These are phyloP conservation scores for Asobara japonica DNA, from an alignment of 1,140 invertebrate genomes.

Conservation along the genomic window DNA sequence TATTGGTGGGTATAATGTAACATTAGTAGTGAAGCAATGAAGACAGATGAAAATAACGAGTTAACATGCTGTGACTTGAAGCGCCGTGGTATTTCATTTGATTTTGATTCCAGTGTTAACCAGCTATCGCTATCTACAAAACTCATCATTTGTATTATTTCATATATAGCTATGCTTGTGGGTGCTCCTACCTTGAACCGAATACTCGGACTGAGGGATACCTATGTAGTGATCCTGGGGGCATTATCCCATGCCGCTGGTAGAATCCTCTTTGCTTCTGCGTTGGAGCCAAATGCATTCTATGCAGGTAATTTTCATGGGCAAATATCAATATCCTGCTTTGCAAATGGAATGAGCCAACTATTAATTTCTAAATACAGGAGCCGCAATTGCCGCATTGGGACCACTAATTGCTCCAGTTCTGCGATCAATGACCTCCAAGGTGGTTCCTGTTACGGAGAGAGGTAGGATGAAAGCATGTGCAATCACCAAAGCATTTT, in stretches of 20 bases:
- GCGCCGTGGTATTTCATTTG: too few species aligned
- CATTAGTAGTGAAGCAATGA: constrained; percentile 17
- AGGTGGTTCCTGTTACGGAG: constrained; percentile 73
- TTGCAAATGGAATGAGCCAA: neutral
- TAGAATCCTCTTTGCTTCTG: constrained; percentile 73
- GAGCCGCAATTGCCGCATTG: constrained; percentile 73
- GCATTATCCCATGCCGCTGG: constrained; percentile 74
- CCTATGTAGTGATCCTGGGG: constrained; percentile 77
- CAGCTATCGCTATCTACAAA: too few species aligned
- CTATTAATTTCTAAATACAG: constrained; percentile 48
- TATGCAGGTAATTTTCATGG: constrained; percentile 68
- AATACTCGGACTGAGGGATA: constrained; percentile 73
- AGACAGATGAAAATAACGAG: too few species aligned
- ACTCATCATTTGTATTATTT: constrained; percentile 17
- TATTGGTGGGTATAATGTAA: constrained; percentile 39
- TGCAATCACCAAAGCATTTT: too few species aligned
- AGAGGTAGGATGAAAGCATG: too few species aligned
- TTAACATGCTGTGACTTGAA: too few species aligned
- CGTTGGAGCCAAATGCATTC: constrained; percentile 66
- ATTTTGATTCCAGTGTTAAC: too few species aligned
- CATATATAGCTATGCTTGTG: constrained; percentile 68
- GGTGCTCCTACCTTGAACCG: constrained; percentile 77
- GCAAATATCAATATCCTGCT: neutral
- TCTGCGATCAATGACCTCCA: constrained; percentile 79
- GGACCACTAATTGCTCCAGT: constrained; percentile 80